Base-by-base conservation (phyloP, 2,888 invertebrate genomes). In the Leucozona laternaria region DNA sequence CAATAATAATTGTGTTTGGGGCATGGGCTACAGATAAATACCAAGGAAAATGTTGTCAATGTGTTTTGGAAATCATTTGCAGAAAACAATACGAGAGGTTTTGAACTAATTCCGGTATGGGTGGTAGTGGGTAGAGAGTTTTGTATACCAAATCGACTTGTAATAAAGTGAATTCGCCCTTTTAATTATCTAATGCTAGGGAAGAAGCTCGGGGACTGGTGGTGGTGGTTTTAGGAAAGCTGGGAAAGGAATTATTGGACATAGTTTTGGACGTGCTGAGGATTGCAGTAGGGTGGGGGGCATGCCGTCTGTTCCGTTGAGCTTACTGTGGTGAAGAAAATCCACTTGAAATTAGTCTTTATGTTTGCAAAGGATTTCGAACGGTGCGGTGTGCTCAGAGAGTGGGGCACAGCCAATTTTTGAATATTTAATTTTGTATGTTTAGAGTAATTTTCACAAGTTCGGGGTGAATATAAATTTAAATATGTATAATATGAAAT, bases 271-370 rank as follows among this genome's bases (percentile, higher is more conserved):
- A 57, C 60, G 66, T 72, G 55, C 13, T 66, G 25, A 45, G 58
- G 64, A 22, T 37, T 55, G 50, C 37, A 43, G 34, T 50, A 6
- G 20, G 58, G 20, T 34, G 6, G n/a, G 68, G 15, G 22, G 2
- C 3, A n/a, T 13, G 45, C 57, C 70, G 75, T 79, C 78, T 86
- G 79, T 76, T 72, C 25, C 34, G 76, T 72, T 73, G 79, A 83
- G 83, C 79, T 83, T 87, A 79, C 83, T 87, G 76, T 87, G 87
- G 87, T 87, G 83, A 83, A 83, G 75, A 83, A 87, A 79, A 83
- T 83, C 87, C 78, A 71, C 70, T 82, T 72, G 77, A 85, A 85
- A 81, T 85, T 77, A 73, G 68, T 77, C 81, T 77, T 85, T 81
- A 85, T 84, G 72, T 85, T 73, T 50, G 15, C 3, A 25, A 28